Evolutionary conservation across 2,797 vertebrate genomes (phyloP).

Genomic region (Onychomys torridus): DNA sequence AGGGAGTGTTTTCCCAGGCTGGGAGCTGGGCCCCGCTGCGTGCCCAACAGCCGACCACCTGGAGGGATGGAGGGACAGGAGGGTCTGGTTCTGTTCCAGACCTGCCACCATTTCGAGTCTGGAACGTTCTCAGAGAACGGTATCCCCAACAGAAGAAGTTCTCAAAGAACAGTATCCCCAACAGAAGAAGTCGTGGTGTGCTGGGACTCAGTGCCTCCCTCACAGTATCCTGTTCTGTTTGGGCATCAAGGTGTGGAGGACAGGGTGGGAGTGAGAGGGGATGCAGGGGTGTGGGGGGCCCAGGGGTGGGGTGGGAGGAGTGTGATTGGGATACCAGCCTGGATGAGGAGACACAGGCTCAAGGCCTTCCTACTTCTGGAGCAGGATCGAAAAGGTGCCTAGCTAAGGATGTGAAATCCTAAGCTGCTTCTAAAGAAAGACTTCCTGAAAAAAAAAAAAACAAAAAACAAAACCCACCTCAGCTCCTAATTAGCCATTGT

Average conservation of each 20-base stretch:
- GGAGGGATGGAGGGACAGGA: not conserved
- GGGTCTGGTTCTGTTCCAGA: not conserved
- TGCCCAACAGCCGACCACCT: not conserved
- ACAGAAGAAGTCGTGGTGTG: not conserved
- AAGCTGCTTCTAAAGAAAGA: slow-evolving; percentile 56
- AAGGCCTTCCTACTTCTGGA: not conserved
- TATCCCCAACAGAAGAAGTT: not conserved
- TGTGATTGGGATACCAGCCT: not conserved
- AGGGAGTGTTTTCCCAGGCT: not conserved
- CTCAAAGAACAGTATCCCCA: no score
- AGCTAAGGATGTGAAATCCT: not conserved
- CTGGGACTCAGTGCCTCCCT: not conserved
- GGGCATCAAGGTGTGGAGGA: not conserved
- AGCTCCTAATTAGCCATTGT: slow-evolving; percentile 66
- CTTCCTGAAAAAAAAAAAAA: not conserved
- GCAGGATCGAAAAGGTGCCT: not conserved
- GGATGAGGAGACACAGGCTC: not conserved
- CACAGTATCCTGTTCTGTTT: not conserved
- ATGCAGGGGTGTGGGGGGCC: no score
- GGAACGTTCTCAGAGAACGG: not conserved
- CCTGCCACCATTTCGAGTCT: not conserved
- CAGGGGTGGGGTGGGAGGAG: no score
- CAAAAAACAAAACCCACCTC: not conserved
- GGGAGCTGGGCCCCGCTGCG: not conserved
- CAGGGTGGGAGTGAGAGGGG: no score